phyloP scores from a whole-genome alignment of 2,113 vertebrate species.

The Amblyornis subalaris region DNA sequence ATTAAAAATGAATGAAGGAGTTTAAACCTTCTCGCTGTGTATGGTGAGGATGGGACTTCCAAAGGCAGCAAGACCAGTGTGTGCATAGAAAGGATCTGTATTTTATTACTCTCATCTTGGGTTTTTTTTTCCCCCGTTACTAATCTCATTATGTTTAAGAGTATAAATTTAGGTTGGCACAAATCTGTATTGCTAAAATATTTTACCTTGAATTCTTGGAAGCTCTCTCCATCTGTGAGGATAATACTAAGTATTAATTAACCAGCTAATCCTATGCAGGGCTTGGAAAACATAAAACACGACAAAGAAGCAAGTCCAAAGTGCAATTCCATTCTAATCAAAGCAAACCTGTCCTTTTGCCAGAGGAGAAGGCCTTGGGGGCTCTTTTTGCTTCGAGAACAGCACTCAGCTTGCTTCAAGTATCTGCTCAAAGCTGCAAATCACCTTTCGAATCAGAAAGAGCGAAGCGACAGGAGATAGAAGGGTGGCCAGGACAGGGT shows the following conservation, averaged over 20 bases:
- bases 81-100: neutral
- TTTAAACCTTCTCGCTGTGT: neutral
- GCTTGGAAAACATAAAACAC: conserved; percentile 30
- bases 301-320: neutral
- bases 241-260: conserved; percentile 60
- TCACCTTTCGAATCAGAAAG: neutral
- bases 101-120: conserved; percentile 4
- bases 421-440: neutral
- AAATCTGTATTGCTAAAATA: conserved; percentile 54
- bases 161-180: conserved; percentile 53
- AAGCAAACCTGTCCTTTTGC: neutral
- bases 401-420: neutral
- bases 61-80: neutral
- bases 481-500: neutral
- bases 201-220: conserved; percentile 54
- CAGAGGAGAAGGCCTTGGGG: neutral
- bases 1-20: neutral
- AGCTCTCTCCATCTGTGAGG: conserved; percentile 42
- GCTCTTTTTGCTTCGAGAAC: neutral
- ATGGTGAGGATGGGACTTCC: neutral
- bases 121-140: neutral
- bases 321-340: neutral
- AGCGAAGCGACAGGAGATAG: neutral
- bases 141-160: conserved; percentile 51
- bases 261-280: conserved; percentile 30